Base-by-base conservation (phyloP, 2,113 vertebrate species). In the Sialia sialis region DNA sequence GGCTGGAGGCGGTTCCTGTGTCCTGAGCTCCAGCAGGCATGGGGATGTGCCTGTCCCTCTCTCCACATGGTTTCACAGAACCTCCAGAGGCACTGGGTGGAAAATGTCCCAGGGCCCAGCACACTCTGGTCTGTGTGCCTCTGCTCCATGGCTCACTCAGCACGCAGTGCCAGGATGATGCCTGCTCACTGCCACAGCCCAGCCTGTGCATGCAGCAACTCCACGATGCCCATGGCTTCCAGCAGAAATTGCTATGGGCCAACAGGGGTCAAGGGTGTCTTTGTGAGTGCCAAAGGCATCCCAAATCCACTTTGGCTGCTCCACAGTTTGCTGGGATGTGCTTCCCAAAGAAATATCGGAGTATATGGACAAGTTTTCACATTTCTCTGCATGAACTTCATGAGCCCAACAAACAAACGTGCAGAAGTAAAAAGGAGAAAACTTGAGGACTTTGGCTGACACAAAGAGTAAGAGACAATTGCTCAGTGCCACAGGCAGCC, bases 141-240 rank as follows among this genome's bases (percentile, higher is more conserved):
- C 26, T 51, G 30, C 46, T 62, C 39, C 3, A 10, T 29, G 55
- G 51, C 60, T 72, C 78, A 43, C 7, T 69, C 34, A 81, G 8
- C 66, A 29, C 41, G 30, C 51, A n/a, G 27, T 13, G 25, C 49
- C 67, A 34, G 4, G 60, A 18, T 43, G 52, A 34, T 4, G 5
- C 41, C 36, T 5, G 9, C n/a, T 46, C 16, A 2, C 30, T 62
- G 85, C 72, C 73, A 16, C 49, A 72, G 39, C 49, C 62, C 91
- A 83, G 18, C 32, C n/a, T 22, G 76, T 72, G n/a, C 59, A 6
- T 2, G 49, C 52, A 75, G 70, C 39, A 51, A 8, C 26, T 39
- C 27, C 9, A 0, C 0, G 3, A 8, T 0, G 0, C 52, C 1
- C 0, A 2, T 5, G 4, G 4, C 41, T 29, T 62, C n/a, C 18